Conservation (phyloP, 2,113 vertebrate genomes). For the Gymnocephalus cernua region DNA sequence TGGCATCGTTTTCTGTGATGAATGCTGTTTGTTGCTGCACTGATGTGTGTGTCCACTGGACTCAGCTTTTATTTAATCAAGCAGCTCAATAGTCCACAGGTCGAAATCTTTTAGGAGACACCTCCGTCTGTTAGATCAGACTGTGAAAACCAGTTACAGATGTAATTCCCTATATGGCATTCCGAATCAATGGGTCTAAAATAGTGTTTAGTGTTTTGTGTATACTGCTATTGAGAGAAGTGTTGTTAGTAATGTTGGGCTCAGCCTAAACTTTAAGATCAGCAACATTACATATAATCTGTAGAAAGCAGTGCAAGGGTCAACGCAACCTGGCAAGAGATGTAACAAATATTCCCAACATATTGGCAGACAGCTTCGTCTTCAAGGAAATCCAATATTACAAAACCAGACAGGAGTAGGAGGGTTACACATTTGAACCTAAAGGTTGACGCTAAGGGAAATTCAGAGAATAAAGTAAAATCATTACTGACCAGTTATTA, state of each 20-base stretch:
- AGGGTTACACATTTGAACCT: background rate
- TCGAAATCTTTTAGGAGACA: background rate
- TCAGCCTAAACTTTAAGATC: background rate
- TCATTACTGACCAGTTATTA: background rate
- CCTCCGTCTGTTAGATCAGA: background rate
- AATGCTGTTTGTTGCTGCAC: background rate
- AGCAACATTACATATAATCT: background rate
- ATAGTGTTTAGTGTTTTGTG: background rate
- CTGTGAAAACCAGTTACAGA: background rate
- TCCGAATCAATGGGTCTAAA: background rate
- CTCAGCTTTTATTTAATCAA: conserved; percentile 18
- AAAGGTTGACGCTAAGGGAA: background rate
- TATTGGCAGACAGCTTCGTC: background rate
- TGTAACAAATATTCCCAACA: background rate
- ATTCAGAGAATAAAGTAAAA: background rate
- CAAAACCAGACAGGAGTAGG: background rate
- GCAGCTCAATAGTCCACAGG: conserved; percentile 19
- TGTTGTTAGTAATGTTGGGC: background rate
- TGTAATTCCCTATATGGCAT: background rate
- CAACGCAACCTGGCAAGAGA: background rate
- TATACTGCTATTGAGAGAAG: background rate
- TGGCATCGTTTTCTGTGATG: background rate
- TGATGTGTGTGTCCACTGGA: background rate
- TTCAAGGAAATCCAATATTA: conserved; percentile 9
- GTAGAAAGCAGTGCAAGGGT: background rate